Evolutionary conservation across 2,888 invertebrate species (phyloP).

Genomic region (Ennomos fuscantarius): DNA sequence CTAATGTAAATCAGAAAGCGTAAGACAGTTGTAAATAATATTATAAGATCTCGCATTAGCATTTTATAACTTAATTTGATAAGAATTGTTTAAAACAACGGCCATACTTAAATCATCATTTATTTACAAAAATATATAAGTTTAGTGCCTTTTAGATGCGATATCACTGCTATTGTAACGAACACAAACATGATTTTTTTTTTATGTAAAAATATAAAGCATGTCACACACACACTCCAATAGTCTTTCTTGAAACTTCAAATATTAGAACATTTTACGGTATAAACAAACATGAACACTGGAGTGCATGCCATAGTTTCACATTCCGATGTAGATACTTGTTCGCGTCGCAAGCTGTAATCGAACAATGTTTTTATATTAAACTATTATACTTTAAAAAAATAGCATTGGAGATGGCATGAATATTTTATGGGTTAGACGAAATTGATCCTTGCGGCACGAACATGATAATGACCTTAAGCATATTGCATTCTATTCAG

Average conservation of each 20-base stretch:
- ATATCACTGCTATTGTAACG: conserved; percentile 54
- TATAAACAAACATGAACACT: conserved; percentile 1
- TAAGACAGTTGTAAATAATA: conserved; percentile 38
- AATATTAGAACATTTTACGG: background rate
- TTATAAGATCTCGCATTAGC: conserved; percentile 54
- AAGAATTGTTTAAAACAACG: conserved; percentile 37
- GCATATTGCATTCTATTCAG: too few species aligned
- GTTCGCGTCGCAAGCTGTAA: too few species aligned
- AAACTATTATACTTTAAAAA: too few species aligned
- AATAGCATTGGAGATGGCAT: too few species aligned
- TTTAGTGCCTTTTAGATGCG: conserved; percentile 57
- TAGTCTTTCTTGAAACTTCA: background rate
- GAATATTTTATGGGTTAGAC: too few species aligned
- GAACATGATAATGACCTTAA: too few species aligned
- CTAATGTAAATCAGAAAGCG: conserved; percentile 19
- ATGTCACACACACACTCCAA: conserved; percentile 22
- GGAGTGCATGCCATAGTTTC: conserved; percentile 5
- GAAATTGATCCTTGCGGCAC: too few species aligned
- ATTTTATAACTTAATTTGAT: conserved; percentile 37
- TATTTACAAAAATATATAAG: conserved; percentile 80
- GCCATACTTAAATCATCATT: conserved; percentile 59
- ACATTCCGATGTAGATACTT: background rate
- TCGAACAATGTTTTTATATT: too few species aligned
- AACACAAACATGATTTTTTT: conserved; percentile 71
- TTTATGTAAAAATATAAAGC: conserved; percentile 29